phyloP scores from a whole-genome alignment of 1,140 invertebrate species.

The Macrobrachium rosenbergii region DNA sequence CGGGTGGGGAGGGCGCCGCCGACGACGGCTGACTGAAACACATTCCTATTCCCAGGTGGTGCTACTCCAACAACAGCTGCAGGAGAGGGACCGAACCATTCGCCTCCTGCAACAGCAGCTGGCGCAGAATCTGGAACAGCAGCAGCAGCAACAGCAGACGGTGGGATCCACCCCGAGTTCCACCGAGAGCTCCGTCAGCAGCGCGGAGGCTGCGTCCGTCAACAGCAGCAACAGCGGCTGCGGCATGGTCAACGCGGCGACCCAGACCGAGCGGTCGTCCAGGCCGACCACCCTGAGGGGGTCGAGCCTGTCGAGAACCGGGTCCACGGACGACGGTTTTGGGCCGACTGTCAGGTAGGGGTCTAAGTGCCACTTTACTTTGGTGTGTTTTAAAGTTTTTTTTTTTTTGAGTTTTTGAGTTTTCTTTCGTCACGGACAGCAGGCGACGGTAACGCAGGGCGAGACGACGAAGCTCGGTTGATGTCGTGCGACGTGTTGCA shows the following conservation, averaged over 20 bases:
- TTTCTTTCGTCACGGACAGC: too few relatives aligned
- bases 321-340: slow-evolving; percentile 64
- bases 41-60: slow-evolving; percentile 70
- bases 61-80: slow-evolving; percentile 75
- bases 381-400: too few relatives aligned
- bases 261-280: slow-evolving; percentile 76
- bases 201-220: slow-evolving; percentile 67
- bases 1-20: too few relatives aligned
- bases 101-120: slow-evolving; percentile 78
- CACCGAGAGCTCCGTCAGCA: slow-evolving; percentile 48
- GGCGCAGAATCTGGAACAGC: slow-evolving; percentile 67
- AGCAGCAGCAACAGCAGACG: slow-evolving; percentile 67
- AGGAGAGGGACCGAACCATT: slow-evolving; percentile 81
- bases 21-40: too few relatives aligned
- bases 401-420: too few relatives aligned
- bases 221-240: slow-evolving; percentile 61
- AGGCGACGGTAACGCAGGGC: too few relatives aligned
- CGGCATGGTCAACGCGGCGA: slow-evolving; percentile 77
- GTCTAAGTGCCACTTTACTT: neutral
- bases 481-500: too few relatives aligned
- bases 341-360: slow-evolving; percentile 66
- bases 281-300: slow-evolving; percentile 5
- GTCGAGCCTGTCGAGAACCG: slow-evolving; percentile 49
- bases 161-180: too few relatives aligned
- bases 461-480: too few relatives aligned